These are phyloP conservation scores for Leuciscus waleckii DNA, from an alignment of 2,797 vertebrate species.

Conservation along the genomic window DNA sequence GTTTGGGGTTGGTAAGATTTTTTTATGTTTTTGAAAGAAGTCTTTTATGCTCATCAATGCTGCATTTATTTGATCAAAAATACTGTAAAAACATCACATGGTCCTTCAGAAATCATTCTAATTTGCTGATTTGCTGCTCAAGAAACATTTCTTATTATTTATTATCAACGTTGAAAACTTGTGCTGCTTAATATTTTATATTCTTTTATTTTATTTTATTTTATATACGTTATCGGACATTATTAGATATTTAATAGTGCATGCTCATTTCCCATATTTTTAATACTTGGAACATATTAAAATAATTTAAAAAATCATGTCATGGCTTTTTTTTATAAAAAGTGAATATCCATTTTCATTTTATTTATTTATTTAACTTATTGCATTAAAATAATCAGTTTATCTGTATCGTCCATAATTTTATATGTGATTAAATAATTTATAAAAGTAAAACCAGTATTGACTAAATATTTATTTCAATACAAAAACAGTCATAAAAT, in stretches of 20 bases:
- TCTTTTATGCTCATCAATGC: neutral
- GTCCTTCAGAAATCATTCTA: neutral
- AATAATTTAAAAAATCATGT: neutral
- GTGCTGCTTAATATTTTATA: neutral
- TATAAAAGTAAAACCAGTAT: neutral
- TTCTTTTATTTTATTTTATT: too few species aligned
- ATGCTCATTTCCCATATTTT: neutral
- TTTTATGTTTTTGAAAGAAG: neutral
- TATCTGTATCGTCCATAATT: neutral
- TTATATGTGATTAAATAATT: neutral
- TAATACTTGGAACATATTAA: neutral
- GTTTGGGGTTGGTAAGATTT: neutral
- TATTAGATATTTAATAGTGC: neutral
- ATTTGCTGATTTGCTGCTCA: neutral
- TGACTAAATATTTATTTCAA: neutral
- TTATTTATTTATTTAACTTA: neutral
- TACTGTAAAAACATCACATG: neutral
- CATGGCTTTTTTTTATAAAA: neutral
- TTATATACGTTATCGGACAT: neutral
- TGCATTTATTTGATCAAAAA: neutral
- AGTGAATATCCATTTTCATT: neutral
- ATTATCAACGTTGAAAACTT: neutral
- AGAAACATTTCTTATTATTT: neutral
- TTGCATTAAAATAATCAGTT: neutral
- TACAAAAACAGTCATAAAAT: neutral